These are phyloP conservation scores for Laterallus jamaicensis DNA, from an alignment of 2,113 vertebrate genomes.

Conservation along the genomic window DNA sequence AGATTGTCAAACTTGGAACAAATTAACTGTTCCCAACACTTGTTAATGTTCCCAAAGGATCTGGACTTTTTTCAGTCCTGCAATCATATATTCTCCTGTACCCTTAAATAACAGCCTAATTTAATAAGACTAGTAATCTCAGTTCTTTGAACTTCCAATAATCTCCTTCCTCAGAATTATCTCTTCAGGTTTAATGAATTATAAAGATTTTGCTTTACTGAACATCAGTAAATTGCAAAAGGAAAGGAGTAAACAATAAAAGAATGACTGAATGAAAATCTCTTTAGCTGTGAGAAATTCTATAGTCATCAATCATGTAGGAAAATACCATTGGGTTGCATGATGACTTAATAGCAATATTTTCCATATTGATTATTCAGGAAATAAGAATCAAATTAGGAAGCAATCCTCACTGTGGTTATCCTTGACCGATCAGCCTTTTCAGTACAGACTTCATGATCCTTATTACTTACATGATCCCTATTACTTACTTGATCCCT, in stretches of 20 bases:
- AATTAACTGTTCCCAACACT: neutral
- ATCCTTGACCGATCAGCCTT: neutral
- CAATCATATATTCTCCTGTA: neutral
- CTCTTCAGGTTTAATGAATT: slow-evolving; percentile 13
- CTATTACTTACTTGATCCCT: too few species aligned
- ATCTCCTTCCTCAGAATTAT: slow-evolving; percentile 5
- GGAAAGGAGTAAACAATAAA: slow-evolving; percentile 21
- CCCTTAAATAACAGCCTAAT: slow-evolving; percentile 33
- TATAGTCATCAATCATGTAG: neutral
- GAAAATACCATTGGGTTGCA: neutral
- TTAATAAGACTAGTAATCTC: slow-evolving; percentile 39
- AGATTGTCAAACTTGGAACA: slow-evolving; percentile 26
- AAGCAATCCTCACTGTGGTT: neutral
- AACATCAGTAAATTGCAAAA: slow-evolving; percentile 37
- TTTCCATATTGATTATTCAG: neutral
- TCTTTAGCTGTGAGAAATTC: neutral
- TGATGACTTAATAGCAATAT: neutral
- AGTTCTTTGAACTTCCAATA: slow-evolving; percentile 29
- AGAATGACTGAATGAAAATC: slow-evolving; percentile 16
- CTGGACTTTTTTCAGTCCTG: neutral
- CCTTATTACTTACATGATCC: too few species aligned
- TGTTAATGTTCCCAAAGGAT: neutral
- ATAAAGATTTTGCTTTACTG: slow-evolving; percentile 38
- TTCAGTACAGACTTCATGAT: neutral
- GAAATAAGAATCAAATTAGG: neutral